Conservation (phyloP, 2,888 invertebrate species). For the Morpho achilles region DNA sequence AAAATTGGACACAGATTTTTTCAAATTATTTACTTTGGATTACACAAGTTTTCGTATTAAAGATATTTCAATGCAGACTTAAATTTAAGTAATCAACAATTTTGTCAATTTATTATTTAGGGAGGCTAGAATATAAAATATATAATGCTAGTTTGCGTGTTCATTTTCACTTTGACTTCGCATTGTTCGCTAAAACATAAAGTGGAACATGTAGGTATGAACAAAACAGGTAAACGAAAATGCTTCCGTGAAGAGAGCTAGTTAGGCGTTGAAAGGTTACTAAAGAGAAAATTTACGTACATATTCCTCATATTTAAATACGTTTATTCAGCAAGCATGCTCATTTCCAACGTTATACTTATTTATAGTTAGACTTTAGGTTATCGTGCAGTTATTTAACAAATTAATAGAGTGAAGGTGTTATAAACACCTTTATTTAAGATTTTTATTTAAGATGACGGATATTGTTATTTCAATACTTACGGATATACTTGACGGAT, state of each 20-base stretch:
- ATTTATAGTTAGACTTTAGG: no score
- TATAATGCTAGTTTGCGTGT: neutral
- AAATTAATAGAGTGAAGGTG: no score
- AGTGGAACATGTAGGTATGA: conserved; percentile 14
- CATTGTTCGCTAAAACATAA: neutral
- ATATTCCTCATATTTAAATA: neutral
- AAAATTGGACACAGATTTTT: no score
- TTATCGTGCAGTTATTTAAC: no score
- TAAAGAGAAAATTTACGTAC: conserved; percentile 7
- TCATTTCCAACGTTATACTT: conserved; percentile 15
- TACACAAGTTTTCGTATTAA: no score
- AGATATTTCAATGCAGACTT: no score
- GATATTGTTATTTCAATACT: no score
- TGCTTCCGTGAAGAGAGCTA: conserved; percentile 21
- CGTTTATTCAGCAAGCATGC: conserved; percentile 22
- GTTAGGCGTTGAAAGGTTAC: conserved; percentile 17
- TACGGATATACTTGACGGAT: no score
- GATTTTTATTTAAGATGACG: no score
- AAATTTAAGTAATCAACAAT: neutral
- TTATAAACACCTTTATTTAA: no score
- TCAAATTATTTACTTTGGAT: no score
- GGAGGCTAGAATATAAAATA: neutral
- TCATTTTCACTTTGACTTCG: neutral
- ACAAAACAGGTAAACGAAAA: conserved; percentile 22
- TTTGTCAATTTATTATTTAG: no score